Conservation (phyloP, 1,140 invertebrate genomes). For the Rhagoletis pomonella region DNA sequence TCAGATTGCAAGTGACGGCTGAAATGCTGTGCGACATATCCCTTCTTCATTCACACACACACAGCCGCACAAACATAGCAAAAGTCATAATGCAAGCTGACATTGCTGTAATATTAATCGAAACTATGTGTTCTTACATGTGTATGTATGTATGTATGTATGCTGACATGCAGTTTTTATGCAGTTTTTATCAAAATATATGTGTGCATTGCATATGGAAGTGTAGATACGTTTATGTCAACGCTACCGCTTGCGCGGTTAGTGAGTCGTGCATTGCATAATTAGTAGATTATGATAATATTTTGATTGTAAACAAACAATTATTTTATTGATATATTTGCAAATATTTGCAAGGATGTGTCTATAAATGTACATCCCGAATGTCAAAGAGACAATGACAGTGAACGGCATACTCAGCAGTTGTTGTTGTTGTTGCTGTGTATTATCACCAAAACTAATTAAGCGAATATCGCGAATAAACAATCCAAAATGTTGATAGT, state of each 20-base stretch:
- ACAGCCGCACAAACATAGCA: background rate
- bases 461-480: slow-evolving; percentile 29
- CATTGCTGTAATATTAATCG: background rate
- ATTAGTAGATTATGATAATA: slow-evolving; percentile 53
- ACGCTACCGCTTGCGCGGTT: background rate
- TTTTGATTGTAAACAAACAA: slow-evolving; percentile 50
- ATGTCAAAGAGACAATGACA: background rate
- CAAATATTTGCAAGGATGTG: background rate
- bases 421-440: background rate
- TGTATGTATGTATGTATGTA: too few relatives aligned
- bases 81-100: too few relatives aligned
- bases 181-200: background rate
- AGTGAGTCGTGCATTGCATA: slow-evolving; percentile 34
- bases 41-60: background rate
- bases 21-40: background rate
- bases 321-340: slow-evolving; percentile 44
- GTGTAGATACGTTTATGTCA: background rate
- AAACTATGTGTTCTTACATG: too few relatives aligned
- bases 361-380: background rate
- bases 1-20: background rate
- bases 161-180: background rate
- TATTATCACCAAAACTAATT: slow-evolving; percentile 17
- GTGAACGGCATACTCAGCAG: background rate
- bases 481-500: background rate
- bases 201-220: background rate